Conservation (phyloP, 1,140 invertebrate species). For the Drosophila athabasca region DNA sequence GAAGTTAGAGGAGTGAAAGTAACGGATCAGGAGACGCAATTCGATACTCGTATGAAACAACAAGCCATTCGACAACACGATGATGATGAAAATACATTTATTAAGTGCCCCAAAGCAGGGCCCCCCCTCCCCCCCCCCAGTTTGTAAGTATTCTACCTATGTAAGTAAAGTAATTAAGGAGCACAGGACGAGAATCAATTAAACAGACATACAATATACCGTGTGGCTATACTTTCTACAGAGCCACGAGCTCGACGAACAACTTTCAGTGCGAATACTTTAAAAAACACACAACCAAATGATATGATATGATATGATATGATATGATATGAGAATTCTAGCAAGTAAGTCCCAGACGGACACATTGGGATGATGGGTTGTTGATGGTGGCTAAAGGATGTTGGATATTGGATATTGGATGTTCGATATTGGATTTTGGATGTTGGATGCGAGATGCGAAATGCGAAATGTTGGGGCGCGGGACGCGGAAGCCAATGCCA, state of each 20-base stretch:
- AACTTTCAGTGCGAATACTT: constrained; percentile 60
- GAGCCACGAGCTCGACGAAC: constrained; percentile 8
- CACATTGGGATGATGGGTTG: constrained; percentile 12
- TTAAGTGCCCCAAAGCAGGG: constrained; percentile 59
- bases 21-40: constrained; percentile 16
- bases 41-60: constrained; percentile 41
- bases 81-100: constrained; percentile 67
- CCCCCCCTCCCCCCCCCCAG: constrained; percentile 41
- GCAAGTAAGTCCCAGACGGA: constrained; percentile 19
- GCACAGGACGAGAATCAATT: constrained; percentile 58
- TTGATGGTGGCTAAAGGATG: constrained; percentile 40
- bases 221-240: constrained; percentile 29
- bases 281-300: constrained; percentile 28
- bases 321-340: constrained; percentile 30
- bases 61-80: constrained; percentile 47
- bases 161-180: constrained; percentile 75
- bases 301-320: constrained; percentile 10
- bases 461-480: constrained; percentile 11
- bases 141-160: constrained; percentile 79
- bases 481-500: constrained; percentile 20
- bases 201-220: constrained; percentile 28
- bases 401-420: constrained; percentile 9
- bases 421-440: constrained; percentile 3
- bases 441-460: constrained; percentile 21
- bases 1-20: constrained; percentile 2